These are phyloP conservation scores for Sussaba pulchella DNA, from an alignment of 2,888 invertebrate genomes.

Conservation along the genomic window DNA sequence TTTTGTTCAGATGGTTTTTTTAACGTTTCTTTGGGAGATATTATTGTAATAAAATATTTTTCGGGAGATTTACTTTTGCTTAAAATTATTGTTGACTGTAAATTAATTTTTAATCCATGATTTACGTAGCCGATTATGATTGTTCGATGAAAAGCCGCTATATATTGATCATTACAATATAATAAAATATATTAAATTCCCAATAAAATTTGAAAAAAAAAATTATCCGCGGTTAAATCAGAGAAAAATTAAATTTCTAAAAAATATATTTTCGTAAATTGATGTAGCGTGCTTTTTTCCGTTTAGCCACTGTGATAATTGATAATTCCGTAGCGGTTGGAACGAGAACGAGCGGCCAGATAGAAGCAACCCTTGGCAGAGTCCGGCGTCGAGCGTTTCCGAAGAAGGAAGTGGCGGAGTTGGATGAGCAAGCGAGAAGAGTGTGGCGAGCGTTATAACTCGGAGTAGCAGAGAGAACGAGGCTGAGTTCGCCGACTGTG, in stretches of 20 bases:
- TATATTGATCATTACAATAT: too few species aligned
- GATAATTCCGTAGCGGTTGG: conserved; percentile 10
- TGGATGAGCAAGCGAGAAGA: conserved; percentile 24
- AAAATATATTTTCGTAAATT: background rate
- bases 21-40: too few species aligned
- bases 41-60: too few species aligned
- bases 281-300: background rate
- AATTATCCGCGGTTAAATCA: too few species aligned
- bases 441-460: conserved; percentile 51
- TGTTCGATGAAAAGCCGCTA: too few species aligned
- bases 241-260: background rate
- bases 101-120: too few species aligned
- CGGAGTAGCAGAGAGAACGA: conserved; percentile 75
- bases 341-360: conserved; percentile 22
- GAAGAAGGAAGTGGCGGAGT: conserved; percentile 63
- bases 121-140: too few species aligned
- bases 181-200: too few species aligned
- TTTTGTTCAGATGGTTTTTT: too few species aligned
- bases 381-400: conserved; percentile 33
- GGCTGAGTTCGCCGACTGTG: conserved; percentile 82
- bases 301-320: background rate
- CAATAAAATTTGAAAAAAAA: too few species aligned
- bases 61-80: too few species aligned
- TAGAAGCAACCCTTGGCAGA: conserved; percentile 63
- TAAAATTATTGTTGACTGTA: too few species aligned